A percentile compares a stretch with the other conserved stretches of the same genome.
These are phyloP conservation scores for Acipenser oxyrinchus DNA, from an alignment of 2,797 vertebrate species.

Conservation along the genomic window DNA sequence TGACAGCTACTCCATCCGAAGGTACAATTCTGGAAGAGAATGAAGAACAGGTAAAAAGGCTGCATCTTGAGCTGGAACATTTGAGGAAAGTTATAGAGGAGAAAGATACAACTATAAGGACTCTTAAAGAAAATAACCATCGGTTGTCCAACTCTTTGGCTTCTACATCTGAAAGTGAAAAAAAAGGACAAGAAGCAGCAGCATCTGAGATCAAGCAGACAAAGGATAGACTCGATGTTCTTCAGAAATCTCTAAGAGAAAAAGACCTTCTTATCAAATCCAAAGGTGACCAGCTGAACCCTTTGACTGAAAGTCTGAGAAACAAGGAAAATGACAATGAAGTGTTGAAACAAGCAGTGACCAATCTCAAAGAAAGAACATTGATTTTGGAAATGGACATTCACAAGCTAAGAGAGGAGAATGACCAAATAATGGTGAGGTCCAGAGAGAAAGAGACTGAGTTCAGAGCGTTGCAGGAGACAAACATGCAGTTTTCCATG, in stretches of 20 bases:
- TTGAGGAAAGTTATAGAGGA: constrained; percentile 65
- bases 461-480: constrained; percentile 89
- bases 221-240: constrained; percentile 63
- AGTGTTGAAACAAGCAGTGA: constrained; percentile 90
- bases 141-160: constrained; percentile 73
- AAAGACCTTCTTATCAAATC: constrained; percentile 95
- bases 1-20: constrained; percentile 23
- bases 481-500: constrained; percentile 93
- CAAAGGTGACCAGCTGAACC: constrained; percentile 83
- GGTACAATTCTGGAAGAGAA: background rate
- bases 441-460: constrained; percentile 84
- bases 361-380: constrained; percentile 89
- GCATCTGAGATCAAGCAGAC: constrained; percentile 59
- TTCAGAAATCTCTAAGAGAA: constrained; percentile 80
- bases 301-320: constrained; percentile 72
- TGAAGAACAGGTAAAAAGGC: constrained; percentile 33
- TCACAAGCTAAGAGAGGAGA: constrained; percentile 83
- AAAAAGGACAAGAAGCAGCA: constrained; percentile 62
- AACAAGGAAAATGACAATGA: constrained; percentile 92
- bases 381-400: constrained; percentile 84
- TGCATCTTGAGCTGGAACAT: constrained; percentile 54
- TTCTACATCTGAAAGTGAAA: constrained; percentile 63
- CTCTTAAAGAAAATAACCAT: constrained; percentile 88
- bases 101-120: constrained; percentile 70
- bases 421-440: constrained; percentile 67